Evolutionary conservation across 37 sponge, comb jelly and placozoan genomes (phyloP).

Genomic region (Ephydatia muelleri): DNA sequence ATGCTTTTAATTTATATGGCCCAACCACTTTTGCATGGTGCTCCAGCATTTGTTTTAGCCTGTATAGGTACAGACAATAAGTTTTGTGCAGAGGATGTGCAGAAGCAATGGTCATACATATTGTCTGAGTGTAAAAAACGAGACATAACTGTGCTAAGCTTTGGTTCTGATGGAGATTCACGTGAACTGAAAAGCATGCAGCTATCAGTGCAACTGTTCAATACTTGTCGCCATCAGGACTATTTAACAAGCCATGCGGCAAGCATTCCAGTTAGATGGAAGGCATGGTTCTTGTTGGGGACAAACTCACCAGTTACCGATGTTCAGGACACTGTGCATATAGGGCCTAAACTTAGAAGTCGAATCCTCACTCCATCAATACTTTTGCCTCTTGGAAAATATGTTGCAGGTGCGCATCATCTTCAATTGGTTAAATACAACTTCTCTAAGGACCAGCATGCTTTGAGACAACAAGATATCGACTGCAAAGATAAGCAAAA

Average conservation of each 20-base stretch:
- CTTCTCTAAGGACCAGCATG: slow-evolving; percentile 50
- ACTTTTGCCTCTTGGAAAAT: slow-evolving; percentile 44
- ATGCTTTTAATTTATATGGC: too few relatives aligned
- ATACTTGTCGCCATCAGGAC: background rate
- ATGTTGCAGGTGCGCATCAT: slow-evolving; percentile 48
- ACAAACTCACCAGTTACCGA: slow-evolving; percentile 31
- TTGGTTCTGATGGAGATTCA: too few relatives aligned
- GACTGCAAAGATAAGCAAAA: slow-evolving; percentile 59
- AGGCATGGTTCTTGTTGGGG: background rate
- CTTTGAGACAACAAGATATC: slow-evolving; percentile 37
- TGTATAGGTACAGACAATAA: slow-evolving; percentile 62
- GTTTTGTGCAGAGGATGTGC: slow-evolving; percentile 8
- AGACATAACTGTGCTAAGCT: slow-evolving; percentile 41
- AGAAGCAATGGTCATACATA: slow-evolving; percentile 49
- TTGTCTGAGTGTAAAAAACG: slow-evolving; percentile 40
- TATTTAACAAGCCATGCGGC: background rate
- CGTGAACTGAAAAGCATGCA: slow-evolving; percentile 54
- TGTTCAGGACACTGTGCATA: slow-evolving; percentile 56
- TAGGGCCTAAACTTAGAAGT: slow-evolving; percentile 47
- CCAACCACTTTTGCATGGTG: slow-evolving; percentile 31
- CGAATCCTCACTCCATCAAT: slow-evolving; percentile 47
- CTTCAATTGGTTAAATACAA: slow-evolving; percentile 12
- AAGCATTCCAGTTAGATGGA: slow-evolving; percentile 23
- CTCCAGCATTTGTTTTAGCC: slow-evolving; percentile 39
- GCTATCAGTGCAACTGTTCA: slow-evolving; percentile 2